Conservation (phyloP, 1,140 invertebrate genomes). For the Meloidogyne exigua region DNA sequence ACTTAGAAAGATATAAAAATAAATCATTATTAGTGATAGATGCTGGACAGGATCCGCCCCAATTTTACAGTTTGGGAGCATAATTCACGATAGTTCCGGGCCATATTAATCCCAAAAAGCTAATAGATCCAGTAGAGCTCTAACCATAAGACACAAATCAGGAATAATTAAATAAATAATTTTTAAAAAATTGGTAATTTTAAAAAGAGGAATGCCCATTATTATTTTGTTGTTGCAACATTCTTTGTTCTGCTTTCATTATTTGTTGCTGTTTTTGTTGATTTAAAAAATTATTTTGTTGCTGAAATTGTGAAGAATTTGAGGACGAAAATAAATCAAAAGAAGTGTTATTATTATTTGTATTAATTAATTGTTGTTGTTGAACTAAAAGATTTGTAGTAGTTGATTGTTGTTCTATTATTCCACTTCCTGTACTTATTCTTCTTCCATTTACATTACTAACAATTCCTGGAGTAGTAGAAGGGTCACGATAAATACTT, state of each 20-base stretch:
- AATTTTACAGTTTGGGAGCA: no score
- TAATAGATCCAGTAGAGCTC: no score
- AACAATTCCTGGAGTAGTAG: background rate
- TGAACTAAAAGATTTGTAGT: background rate
- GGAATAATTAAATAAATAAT: no score
- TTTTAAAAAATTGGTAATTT: background rate
- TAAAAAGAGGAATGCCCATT: background rate
- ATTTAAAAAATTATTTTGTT: slow-evolving; percentile 3
- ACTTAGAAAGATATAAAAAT: no score
- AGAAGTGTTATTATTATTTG: background rate
- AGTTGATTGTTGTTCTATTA: background rate
- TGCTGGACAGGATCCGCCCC: no score
- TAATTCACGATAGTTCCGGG: no score
- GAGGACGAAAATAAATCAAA: background rate
- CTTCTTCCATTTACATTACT: slow-evolving; percentile 1
- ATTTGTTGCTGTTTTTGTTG: slow-evolving; percentile 4
- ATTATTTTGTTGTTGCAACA: background rate
- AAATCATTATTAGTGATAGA: no score
- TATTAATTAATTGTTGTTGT: background rate
- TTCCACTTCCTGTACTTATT: background rate
- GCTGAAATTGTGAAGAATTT: background rate
- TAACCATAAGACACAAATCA: no score
- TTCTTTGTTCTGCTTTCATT: background rate
- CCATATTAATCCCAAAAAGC: no score
- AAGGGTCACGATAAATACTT: slow-evolving; percentile 7